These are phyloP conservation scores for Actias luna DNA, from an alignment of 2,888 invertebrate species.

Conservation along the genomic window DNA sequence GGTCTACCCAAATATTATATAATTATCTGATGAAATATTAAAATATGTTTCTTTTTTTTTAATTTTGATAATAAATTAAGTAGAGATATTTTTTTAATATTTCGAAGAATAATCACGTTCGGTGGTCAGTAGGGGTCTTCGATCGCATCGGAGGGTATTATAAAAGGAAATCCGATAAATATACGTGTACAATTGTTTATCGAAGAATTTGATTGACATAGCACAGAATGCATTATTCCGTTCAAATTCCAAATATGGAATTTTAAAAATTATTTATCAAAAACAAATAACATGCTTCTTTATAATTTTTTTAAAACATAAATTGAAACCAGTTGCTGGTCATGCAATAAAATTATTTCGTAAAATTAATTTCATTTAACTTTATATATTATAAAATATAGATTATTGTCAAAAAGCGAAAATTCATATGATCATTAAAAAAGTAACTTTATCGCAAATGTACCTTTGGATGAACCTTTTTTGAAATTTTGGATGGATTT, in stretches of 20 bases:
- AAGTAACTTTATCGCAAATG: no score
- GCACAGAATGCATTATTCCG: not conserved
- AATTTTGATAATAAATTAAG: not conserved
- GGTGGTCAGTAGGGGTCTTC: not conserved
- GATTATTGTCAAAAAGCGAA: constrained; percentile 8
- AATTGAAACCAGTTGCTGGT: not conserved
- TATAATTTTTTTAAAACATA: not conserved
- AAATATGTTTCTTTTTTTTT: no score
- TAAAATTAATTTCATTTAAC: constrained; percentile 15
- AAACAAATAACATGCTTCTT: not conserved
- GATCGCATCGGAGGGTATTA: not conserved
- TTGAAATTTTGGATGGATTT: no score
- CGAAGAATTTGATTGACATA: constrained; percentile 2
- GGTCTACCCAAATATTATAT: not conserved
- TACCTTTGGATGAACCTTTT: no score
- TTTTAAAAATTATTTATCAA: not conserved
- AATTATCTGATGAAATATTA: no score
- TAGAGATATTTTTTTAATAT: not conserved
- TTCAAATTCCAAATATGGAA: not conserved
- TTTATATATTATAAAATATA: not conserved
- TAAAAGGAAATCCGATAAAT: not conserved
- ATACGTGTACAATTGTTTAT: not conserved
- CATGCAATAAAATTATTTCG: constrained; percentile 7
- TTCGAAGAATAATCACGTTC: not conserved
- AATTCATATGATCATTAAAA: not conserved